Conservation (phyloP, 2,113 vertebrate species). For the Leucoraja erinaceus region DNA sequence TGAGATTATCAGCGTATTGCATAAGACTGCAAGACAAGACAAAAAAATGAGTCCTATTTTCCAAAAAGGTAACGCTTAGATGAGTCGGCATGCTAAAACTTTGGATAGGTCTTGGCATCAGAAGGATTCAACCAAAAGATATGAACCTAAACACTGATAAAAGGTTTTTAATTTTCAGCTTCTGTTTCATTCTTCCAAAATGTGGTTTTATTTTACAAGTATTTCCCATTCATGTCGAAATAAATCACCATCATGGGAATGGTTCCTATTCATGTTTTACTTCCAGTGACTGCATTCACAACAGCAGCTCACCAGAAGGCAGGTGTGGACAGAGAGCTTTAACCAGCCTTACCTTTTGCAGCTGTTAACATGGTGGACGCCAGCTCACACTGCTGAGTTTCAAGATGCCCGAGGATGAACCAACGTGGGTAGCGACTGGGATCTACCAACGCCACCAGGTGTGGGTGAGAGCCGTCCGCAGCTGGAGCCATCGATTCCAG, state of each 20-base stretch:
- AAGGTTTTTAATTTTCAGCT: not conserved
- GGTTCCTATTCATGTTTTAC: too few relatives aligned
- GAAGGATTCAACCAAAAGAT: not conserved
- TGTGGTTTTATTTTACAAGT: too few relatives aligned
- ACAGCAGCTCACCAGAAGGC: too few relatives aligned
- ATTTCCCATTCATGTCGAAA: too few relatives aligned
- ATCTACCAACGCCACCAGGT: conserved; percentile 49
- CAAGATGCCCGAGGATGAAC: conserved; percentile 58
- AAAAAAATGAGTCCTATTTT: not conserved
- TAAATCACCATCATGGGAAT: too few relatives aligned
- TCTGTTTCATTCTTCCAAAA: not conserved
- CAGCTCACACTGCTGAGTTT: conserved; percentile 58
- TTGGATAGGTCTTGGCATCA: not conserved
- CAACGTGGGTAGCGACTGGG: conserved; percentile 54
- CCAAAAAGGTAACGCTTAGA: not conserved
- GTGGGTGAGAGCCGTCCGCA: conserved; percentile 46
- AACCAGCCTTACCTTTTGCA: conserved; percentile 50
- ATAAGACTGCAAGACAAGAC: not conserved
- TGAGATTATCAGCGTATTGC: not conserved
- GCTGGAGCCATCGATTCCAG: conserved; percentile 48
- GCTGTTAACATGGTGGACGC: conserved; percentile 56
- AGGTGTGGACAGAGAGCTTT: too few relatives aligned
- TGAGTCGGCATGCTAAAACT: not conserved
- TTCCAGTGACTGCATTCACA: not conserved
- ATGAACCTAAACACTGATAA: too few relatives aligned